A percentile compares a stretch with the other conserved stretches of the same genome.
These are phyloP conservation scores for Pica pica DNA, from an alignment of 2,113 vertebrate species.

Conservation along the genomic window DNA sequence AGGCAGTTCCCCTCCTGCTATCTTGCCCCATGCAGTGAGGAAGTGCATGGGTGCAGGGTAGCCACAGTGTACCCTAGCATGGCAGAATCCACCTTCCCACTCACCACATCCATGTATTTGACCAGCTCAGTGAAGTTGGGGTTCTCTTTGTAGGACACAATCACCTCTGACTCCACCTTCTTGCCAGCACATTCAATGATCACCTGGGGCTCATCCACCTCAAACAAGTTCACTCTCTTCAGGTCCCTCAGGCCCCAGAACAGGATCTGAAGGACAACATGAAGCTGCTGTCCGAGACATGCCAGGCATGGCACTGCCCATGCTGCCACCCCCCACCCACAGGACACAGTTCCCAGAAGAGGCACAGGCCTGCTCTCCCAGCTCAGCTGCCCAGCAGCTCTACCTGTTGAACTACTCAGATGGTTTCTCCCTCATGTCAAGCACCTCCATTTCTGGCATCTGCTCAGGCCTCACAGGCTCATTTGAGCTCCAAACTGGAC, in stretches of 20 bases:
- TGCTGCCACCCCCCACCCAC: neutral
- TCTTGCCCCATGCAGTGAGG: neutral
- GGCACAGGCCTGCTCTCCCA: neutral
- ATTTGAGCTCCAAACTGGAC: neutral
- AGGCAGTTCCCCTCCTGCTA: neutral
- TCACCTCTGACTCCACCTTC: slow-evolving; percentile 87
- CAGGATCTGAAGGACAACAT: slow-evolving; percentile 76
- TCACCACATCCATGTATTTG: slow-evolving; percentile 87
- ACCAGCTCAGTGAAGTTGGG: slow-evolving; percentile 88
- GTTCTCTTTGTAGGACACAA: slow-evolving; percentile 78
- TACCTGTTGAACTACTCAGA: neutral
- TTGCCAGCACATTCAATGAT: slow-evolving; percentile 86
- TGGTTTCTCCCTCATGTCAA: neutral
- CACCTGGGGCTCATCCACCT: slow-evolving; percentile 88
- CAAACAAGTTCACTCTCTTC: slow-evolving; percentile 86
- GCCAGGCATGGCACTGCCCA: neutral
- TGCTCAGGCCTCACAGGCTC: neutral
- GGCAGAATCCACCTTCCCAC: neutral
- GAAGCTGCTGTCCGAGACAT: neutral
- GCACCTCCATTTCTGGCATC: neutral
- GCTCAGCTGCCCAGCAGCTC: neutral
- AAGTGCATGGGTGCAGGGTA: rapidly evolving
- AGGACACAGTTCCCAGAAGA: neutral
- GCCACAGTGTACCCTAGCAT: neutral
- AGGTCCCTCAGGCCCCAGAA: slow-evolving; percentile 92